Conservation (phyloP, 2,797 vertebrate genomes). For the Hirundo rustica region DNA sequence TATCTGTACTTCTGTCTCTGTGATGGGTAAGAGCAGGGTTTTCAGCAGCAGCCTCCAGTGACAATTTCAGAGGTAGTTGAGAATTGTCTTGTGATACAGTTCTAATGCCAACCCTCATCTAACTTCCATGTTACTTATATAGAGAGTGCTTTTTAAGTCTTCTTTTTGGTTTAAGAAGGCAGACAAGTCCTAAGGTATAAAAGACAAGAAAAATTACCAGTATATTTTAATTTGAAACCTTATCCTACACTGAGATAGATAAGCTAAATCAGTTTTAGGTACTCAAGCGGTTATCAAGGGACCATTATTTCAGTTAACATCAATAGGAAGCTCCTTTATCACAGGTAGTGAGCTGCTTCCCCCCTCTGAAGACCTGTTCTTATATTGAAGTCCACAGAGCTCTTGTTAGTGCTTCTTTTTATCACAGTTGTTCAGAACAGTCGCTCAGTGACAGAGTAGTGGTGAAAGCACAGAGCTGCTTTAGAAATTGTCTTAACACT, state of each 20-base stretch:
- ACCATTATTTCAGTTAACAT: background rate
- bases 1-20: background rate
- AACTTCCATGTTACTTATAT: background rate
- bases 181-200: background rate
- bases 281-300: background rate
- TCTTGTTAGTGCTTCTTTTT: background rate
- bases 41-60: background rate
- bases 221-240: background rate
- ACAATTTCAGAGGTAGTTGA: background rate
- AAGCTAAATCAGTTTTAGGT: background rate
- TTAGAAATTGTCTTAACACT: background rate
- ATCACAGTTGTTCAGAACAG: background rate
- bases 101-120: background rate
- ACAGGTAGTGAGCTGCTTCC: background rate
- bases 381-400: background rate
- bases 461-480: background rate
- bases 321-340: background rate
- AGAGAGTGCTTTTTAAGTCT: background rate
- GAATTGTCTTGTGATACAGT: background rate
- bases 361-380: background rate
- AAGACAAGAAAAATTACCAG: background rate
- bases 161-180: background rate
- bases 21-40: background rate
- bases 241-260: background rate
- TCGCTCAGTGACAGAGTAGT: background rate